Evolutionary conservation across 2,888 invertebrate species (phyloP), one percentile per base, ranked within the genome.

Genomic region (Melanostoma scalare): DNA sequence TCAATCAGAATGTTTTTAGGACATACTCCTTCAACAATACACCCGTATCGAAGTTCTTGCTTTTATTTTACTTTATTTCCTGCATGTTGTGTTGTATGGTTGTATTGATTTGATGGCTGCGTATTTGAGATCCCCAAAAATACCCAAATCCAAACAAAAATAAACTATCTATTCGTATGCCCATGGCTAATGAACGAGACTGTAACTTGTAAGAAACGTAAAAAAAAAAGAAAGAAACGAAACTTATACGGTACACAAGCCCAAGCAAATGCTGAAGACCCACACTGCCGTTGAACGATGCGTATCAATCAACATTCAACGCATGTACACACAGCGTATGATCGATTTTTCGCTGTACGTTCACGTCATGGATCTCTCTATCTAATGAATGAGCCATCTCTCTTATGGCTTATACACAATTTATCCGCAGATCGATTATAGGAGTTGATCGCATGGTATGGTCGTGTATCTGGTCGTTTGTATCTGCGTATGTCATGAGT

Each of bases 141-240:
- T 73, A 72, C 53, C 73, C 31, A 60, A 80, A 81, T 68, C 73
- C 42, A 78, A 82, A 72, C 78, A 77, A 73, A 72, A 82, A 82
- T 73, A 82, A 82, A 82, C 78, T 63, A 65, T 72, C 67, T 67
- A 58, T 31, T 40, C 35, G 58, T 46, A 58, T 20, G 4, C 8
- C 4, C 36, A 46, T 61, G 20, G 20, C 20, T 20, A 20, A 20
- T 20, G 20, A 20, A 20, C 20, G 20, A 20, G 20, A 20, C 20
- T 20, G 20, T n/a, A n/a, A n/a, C n/a, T n/a, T n/a, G n/a, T n/a
- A n/a, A 20, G 0, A 20, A 1, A 20, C 20, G 20, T 1, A 1
- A 1, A 20, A 20, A 20, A 20, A 20, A 20, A 20, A 0, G 20
- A 20, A 20, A 20, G 20, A 20, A 20, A 20, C 1, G 20, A 20